Evolutionary conservation across 2,113 vertebrate genomes (phyloP), one percentile per base, ranked within the genome.

Genomic region (Ophiodon elongatus): DNA sequence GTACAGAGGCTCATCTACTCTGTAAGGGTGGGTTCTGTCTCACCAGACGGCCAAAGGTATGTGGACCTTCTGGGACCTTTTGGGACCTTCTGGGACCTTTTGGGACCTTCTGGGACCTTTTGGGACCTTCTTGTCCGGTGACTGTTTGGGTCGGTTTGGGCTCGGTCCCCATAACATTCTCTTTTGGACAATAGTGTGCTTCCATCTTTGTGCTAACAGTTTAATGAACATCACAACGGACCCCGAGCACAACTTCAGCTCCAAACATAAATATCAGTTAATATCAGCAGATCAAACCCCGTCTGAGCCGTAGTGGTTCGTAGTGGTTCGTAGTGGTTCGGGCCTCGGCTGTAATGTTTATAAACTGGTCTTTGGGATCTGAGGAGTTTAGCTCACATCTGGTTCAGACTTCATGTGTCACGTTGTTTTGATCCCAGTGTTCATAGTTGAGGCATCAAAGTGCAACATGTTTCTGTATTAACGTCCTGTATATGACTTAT

Each of bases 371-470:
- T 45, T 33, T 33, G 45, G 69, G 41, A 7, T 81, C 41, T 72
- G 73, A 73, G 31, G 45, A 57, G 60, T 35, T 60, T 1, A 4
- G 73, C 73, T 45, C 69, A 78, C 73, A 52, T 83, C 43, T 77
- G 80, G 17, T 56, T 65, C 31, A 52, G 65, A 66, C 59, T 59
- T 73, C 11, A 10, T 56, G 11, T 35, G 29, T 71, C 47, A 43
- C 35, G 41, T 59, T 27, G 27, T 50, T 81, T 4, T 41, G 25
- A 43, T 35, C 56, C 68, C 69, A 31, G 35, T 68, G 67, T n/a
- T 72, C 62, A 75, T 70, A 82, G 23, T 43, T 88, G 82, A 79
- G 70, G 59, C 37, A 0, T 17, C 43, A 67, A 76, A 89, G 54
- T 5, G 57, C 57, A 78, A 73, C 41, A 29, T 14, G 43, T 11